Evolutionary conservation across 2,113 vertebrate genomes (phyloP).

Genomic region (Lagopus muta): DNA sequence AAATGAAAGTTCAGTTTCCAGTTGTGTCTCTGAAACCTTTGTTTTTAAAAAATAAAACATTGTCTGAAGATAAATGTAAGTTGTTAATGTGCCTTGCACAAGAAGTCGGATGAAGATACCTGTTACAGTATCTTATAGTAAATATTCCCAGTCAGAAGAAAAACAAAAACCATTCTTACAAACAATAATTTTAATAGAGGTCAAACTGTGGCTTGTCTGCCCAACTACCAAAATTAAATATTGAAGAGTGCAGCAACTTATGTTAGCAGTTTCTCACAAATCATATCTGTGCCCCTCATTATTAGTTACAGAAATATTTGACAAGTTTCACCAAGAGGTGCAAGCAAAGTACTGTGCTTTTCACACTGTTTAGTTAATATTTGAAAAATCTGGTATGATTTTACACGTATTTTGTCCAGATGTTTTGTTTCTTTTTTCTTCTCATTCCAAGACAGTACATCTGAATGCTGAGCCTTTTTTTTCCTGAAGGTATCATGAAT

Average conservation of each 20-base stretch:
- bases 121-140: neutral
- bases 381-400: neutral
- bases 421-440: neutral
- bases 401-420: neutral
- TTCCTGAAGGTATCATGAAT: neutral
- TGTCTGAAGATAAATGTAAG: neutral
- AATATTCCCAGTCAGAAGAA: neutral
- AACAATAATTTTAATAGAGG: neutral
- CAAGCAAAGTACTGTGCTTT: neutral
- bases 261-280: neutral
- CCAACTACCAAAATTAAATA: neutral
- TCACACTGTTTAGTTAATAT: neutral
- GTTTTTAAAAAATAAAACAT: neutral
- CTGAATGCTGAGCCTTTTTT: neutral
- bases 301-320: neutral
- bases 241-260: neutral
- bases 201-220: neutral
- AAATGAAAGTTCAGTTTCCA: neutral
- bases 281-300: neutral
- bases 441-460: neutral
- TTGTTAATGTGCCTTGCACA: neutral
- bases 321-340: neutral
- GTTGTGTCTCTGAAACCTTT: neutral
- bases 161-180: neutral
- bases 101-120: neutral